Evolutionary conservation across 2,797 vertebrate species (phyloP).

Genomic region (Heteromormyrus szaboi): DNA sequence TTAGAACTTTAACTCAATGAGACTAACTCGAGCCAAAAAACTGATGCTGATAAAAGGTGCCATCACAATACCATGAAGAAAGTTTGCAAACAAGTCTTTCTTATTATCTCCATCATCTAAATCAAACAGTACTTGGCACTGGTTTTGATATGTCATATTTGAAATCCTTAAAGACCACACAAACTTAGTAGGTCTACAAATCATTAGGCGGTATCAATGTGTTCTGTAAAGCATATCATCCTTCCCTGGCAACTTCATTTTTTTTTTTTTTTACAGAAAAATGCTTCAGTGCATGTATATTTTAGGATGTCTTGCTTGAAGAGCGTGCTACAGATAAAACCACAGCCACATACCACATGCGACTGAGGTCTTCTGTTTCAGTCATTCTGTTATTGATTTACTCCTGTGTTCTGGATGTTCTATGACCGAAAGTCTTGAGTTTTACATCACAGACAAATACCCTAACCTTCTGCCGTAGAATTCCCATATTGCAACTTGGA

Average conservation of each 20-base stretch:
- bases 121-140: background rate
- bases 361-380: background rate
- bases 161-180: background rate
- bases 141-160: background rate
- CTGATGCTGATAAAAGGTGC: background rate
- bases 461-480: background rate
- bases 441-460: background rate
- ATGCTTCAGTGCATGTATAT: background rate
- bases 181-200: background rate
- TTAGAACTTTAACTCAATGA: background rate
- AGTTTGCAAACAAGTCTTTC: background rate
- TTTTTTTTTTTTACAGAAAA: background rate
- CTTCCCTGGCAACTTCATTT: background rate
- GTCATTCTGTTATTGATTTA: background rate
- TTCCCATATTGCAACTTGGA: background rate
- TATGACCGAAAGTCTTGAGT: background rate
- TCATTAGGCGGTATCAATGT: background rate
- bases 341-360: background rate
- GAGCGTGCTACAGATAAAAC: background rate
- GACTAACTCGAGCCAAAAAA: background rate
- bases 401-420: background rate
- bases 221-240: background rate
- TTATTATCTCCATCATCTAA: background rate
- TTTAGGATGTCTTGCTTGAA: background rate
- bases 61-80: background rate